Evolutionary conservation across 2,113 vertebrate genomes (phyloP).

Genomic region (Sclerurus mexicanus): DNA sequence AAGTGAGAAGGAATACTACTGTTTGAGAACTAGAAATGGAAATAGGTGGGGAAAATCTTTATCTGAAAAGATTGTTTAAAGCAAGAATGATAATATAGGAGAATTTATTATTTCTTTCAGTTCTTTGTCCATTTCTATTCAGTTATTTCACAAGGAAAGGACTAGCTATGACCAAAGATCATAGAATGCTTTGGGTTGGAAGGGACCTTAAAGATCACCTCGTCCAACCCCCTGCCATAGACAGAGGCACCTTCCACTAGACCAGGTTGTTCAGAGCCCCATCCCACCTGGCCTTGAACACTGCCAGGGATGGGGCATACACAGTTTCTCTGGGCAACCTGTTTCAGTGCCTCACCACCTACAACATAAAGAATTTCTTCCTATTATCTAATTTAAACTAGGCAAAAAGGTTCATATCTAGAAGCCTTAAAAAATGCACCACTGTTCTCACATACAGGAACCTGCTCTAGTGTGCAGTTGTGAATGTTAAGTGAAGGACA

Average conservation of each 20-base stretch:
- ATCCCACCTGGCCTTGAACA: neutral
- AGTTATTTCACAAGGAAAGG: neutral
- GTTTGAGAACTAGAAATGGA: neutral
- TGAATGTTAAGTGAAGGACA: neutral
- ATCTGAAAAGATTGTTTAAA: neutral
- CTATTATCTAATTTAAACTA: neutral
- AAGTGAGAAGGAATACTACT: neutral
- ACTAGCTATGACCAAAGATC: neutral
- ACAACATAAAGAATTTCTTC: neutral
- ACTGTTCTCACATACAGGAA: neutral
- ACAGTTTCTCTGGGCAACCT: neutral
- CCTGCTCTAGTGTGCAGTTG: neutral
- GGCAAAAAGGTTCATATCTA: neutral
- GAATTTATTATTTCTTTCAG: neutral
- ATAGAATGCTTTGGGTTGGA: neutral
- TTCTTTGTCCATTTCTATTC: neutral
- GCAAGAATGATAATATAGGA: neutral
- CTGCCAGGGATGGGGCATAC: fast-evolving
- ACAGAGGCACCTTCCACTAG: neutral
- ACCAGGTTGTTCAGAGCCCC: neutral
- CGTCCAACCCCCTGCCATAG: neutral
- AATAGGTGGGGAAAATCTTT: neutral
- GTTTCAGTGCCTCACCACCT: too few species aligned
- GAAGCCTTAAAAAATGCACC: neutral
- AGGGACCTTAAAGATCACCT: neutral